Evolutionary conservation across 2,888 invertebrate species (phyloP).

Genomic region (Rhagonycha lutea): DNA sequence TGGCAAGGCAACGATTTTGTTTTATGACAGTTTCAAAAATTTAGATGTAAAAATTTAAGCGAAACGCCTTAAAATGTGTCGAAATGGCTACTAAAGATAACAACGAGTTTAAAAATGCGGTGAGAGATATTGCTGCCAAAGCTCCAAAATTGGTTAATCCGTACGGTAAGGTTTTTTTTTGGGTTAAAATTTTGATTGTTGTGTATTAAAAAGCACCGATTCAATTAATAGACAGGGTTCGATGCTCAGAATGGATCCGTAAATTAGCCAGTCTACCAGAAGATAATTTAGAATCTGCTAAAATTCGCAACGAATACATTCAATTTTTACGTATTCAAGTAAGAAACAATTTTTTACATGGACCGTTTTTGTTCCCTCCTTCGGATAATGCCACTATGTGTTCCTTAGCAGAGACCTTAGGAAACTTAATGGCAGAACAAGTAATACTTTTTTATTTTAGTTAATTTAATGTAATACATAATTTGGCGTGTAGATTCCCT

Average conservation of each 20-base stretch:
- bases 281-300: constrained; percentile 53
- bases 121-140: constrained; percentile 51
- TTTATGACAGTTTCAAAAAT: background rate
- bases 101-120: constrained; percentile 51
- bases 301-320: constrained; percentile 59
- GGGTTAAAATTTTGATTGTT: background rate
- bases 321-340: constrained; percentile 60
- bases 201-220: background rate
- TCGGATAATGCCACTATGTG: constrained; percentile 50
- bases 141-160: constrained; percentile 48
- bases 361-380: constrained; percentile 57
- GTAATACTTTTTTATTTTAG: constrained; percentile 27
- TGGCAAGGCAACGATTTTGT: background rate
- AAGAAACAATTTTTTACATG: constrained; percentile 55
- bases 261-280: constrained; percentile 56
- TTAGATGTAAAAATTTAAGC: background rate
- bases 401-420: constrained; percentile 57
- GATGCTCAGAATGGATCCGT: constrained; percentile 59
- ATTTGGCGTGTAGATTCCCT: constrained; percentile 47
- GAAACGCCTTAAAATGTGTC: background rate
- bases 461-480: background rate
- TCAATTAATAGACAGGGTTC: constrained; percentile 53
- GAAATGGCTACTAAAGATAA: constrained; percentile 51
- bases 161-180: constrained; percentile 44
- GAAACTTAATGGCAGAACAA: constrained; percentile 51